Percentiles rank a stretch among this genome's conserved stretches.
Evolutionary conservation across 92 coral and sea anemone genomes (phyloP).

Genomic region (Palythoa heliodiscus): DNA sequence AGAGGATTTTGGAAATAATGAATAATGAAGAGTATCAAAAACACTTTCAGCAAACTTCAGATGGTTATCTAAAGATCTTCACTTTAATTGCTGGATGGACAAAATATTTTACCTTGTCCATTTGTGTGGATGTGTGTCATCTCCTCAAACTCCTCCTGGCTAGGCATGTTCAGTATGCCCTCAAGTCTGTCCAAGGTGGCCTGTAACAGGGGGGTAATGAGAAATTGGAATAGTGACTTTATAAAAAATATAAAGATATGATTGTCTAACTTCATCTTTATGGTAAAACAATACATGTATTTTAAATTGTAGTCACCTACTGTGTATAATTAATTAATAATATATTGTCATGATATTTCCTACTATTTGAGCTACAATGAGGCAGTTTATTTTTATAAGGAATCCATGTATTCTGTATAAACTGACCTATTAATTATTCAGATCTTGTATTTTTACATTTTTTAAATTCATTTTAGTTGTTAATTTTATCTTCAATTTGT

Average conservation of each 20-base stretch:
- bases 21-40: not conserved
- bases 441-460: too few relatives aligned
- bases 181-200: slow-evolving; percentile 90
- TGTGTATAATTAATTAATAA: too few relatives aligned
- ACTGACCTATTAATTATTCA: too few relatives aligned
- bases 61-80: not conserved
- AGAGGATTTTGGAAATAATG: too few relatives aligned
- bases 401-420: too few relatives aligned
- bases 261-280: not conserved
- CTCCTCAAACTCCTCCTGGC: slow-evolving; percentile 71
- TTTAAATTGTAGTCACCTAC: too few relatives aligned
- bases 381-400: too few relatives aligned
- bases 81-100: not conserved
- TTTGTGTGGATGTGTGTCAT: slow-evolving; percentile 62
- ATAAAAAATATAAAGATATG: not conserved
- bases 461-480: too few relatives aligned
- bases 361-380: too few relatives aligned
- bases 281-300: too few relatives aligned
- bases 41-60: not conserved
- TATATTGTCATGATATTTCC: too few relatives aligned
- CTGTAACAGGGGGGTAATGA: slow-evolving; percentile 38
- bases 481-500: too few relatives aligned
- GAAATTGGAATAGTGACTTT: not conserved
- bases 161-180: slow-evolving; percentile 71
- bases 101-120: slow-evolving; percentile 51